phyloP scores from a whole-genome alignment of 2,888 invertebrate genomes.

The Cephus pygmeus region DNA sequence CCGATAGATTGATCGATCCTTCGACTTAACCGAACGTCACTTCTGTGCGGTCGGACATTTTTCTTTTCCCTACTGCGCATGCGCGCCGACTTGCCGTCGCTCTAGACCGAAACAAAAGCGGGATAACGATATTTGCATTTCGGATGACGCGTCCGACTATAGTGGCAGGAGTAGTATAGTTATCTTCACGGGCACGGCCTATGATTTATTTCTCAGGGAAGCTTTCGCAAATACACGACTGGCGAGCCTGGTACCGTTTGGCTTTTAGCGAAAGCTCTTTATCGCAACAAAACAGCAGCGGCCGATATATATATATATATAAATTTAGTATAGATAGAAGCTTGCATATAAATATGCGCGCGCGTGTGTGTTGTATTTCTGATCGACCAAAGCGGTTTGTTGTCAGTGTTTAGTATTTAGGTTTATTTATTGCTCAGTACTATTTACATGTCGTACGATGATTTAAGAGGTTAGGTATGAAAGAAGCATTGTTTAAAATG shows the following conservation, averaged over 20 bases:
- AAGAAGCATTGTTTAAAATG: neutral
- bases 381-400: neutral
- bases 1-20: neutral
- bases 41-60: neutral
- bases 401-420: neutral
- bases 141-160: neutral
- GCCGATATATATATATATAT: neutral
- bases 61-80: neutral
- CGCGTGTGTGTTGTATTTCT: neutral
- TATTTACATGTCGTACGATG: neutral
- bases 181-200: neutral
- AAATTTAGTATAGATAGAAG: neutral
- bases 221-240: constrained; percentile 1
- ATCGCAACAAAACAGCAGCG: constrained; percentile 16
- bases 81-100: neutral
- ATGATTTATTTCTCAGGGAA: constrained; percentile 6
- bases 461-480: neutral
- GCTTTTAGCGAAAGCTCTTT: constrained; percentile 17
- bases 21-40: neutral
- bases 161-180: neutral
- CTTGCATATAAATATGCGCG: neutral
- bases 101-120: neutral
- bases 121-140: constrained; percentile 7
- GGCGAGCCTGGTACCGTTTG: neutral
- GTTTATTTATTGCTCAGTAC: too few relatives aligned